phyloP scores from a whole-genome alignment of 2,113 vertebrate genomes.

The Vidua chalybeata region DNA sequence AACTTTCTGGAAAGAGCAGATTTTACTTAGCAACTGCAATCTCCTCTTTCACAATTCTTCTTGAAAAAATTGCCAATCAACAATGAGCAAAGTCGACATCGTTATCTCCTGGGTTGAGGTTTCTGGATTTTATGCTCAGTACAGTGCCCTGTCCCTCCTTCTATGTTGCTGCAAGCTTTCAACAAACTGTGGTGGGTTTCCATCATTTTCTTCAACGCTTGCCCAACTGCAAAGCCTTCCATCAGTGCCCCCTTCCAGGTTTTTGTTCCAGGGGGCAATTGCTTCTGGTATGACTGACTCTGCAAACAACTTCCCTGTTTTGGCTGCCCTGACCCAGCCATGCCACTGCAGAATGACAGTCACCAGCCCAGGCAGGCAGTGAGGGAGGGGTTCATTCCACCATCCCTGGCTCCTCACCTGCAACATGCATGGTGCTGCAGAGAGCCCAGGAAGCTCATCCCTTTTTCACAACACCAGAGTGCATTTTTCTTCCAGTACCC shows the following conservation, averaged over 20 bases:
- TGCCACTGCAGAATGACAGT: background rate
- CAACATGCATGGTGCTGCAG: background rate
- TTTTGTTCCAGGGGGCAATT: background rate
- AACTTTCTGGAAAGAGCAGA: background rate
- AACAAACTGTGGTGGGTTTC: background rate
- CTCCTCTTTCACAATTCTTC: background rate
- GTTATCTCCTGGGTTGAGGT: background rate
- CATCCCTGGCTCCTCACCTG: background rate
- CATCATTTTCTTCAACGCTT: background rate
- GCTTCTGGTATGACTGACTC: background rate
- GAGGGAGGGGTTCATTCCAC: background rate
- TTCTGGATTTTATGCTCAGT: background rate
- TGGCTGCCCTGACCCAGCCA: background rate
- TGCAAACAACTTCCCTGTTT: background rate
- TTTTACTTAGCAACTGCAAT: background rate
- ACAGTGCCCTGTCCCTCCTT: background rate
- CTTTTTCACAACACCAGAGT: fast-evolving
- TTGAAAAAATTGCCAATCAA: background rate
- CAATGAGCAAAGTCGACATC: background rate
- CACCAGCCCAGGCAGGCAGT: background rate
- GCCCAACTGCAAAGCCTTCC: background rate
- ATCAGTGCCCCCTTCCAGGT: background rate
- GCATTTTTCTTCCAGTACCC: background rate
- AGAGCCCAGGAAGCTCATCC: background rate
- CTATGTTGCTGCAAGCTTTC: background rate